These are phyloP conservation scores for Sarcophaga bullata DNA, from an alignment of 1,140 invertebrate species.

Conservation along the genomic window DNA sequence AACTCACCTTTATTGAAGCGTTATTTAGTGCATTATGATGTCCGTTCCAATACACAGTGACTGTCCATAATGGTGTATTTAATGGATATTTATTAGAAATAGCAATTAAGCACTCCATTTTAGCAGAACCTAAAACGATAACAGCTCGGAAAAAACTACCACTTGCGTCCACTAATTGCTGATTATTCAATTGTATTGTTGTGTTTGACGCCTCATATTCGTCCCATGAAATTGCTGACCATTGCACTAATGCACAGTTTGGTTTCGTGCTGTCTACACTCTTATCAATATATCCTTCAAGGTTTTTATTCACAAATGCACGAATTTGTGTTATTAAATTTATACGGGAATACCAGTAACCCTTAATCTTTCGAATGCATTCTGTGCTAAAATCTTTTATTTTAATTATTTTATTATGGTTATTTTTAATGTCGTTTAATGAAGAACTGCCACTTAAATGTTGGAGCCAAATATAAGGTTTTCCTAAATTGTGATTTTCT, in stretches of 20 bases:
- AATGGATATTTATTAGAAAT: constrained; percentile 86
- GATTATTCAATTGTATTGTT: constrained; percentile 68
- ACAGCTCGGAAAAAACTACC: constrained; percentile 78
- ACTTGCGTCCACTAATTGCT: constrained; percentile 69
- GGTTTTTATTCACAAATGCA: constrained; percentile 76
- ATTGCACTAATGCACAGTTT: constrained; percentile 73
- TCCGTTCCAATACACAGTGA: constrained; percentile 78
- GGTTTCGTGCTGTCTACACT: constrained; percentile 59
- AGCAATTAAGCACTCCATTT: constrained; percentile 78
- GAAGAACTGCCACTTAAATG: constrained; percentile 87
- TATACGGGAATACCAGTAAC: constrained; percentile 77
- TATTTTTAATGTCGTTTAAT: constrained; percentile 66
- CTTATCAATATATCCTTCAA: constrained; percentile 61
- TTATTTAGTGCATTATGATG: constrained; percentile 73
- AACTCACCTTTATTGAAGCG: constrained; percentile 74
- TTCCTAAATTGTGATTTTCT: constrained; percentile 71
- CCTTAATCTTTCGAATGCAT: constrained; percentile 72
- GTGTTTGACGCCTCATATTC: constrained; percentile 72
- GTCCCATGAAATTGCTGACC: constrained; percentile 74
- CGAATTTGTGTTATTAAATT: constrained; percentile 81
- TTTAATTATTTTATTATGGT: constrained; percentile 55
- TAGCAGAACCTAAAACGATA: constrained; percentile 77
- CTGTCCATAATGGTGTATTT: constrained; percentile 78
- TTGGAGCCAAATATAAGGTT: constrained; percentile 91
- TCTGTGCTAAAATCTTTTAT: constrained; percentile 68